Evolutionary conservation across 2,888 invertebrate species (phyloP), one percentile per base, ranked within the genome.

Genomic region (Phlogophora meticulosa): DNA sequence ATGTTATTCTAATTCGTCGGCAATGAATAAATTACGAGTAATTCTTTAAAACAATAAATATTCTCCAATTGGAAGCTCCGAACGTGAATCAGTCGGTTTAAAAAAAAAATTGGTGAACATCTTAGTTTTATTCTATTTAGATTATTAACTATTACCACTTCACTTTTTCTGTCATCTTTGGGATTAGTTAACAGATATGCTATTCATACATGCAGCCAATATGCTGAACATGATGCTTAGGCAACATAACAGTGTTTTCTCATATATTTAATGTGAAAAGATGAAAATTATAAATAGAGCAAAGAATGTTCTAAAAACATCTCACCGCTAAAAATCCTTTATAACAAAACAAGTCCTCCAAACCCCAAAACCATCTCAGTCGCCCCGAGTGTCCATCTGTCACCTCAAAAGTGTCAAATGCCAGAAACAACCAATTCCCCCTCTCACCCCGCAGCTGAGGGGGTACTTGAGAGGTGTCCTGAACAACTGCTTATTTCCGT

Each of bases 1-100:
- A 68, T 57, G 76, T 76, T 59, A 69, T 72, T 76, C 48, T 36
- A 62, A 57, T 53, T 76, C 62, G 48, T 10, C 9, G 56, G 48
- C 43, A 57, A 62, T 45, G 17, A 53, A 70, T 70, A 62, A 34
- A 73, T 62, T 51, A 51, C 60, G 22, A 36, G 15, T 15, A 57
- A 49, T 58, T 58, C 17, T 57, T 2, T 34, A 43, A 53, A 61
- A 53, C 46, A 76, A 57, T 71, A 71, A 67, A 71, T 49, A 57
- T 40, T 38, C 15, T 62, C 53, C 42, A 13, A 48, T 61, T 3
- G 17, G 24, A 38, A 52, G 52, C 40, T 3, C 9, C 13, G 43
- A 55, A 55, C 17, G 36, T 58, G 15, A 60, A 36, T 36, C 52
- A 4, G 13, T 20, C 2, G 32, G 48, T 43, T 53, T 36, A 49